Conservation (phyloP, 1,140 invertebrate species). For the Frieseomelitta varia region DNA sequence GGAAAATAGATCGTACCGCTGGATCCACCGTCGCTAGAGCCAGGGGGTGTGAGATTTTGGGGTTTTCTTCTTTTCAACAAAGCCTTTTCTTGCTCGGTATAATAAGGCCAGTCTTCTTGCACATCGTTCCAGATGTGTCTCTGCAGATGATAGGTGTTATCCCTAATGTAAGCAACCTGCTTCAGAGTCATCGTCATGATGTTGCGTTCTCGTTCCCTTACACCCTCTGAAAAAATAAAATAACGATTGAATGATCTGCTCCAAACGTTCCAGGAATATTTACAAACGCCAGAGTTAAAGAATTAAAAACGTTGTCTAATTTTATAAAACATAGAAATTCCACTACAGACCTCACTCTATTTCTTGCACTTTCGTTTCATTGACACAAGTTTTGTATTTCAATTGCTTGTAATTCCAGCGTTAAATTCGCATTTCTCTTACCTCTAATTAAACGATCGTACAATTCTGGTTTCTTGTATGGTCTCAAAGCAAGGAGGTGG, state of each 20-base stretch:
- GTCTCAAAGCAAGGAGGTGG: conserved; percentile 94
- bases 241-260: neutral
- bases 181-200: conserved; percentile 89
- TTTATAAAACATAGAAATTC: no score
- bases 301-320: no score
- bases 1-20: conserved; percentile 81
- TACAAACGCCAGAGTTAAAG: neutral
- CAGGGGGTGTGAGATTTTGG: conserved; percentile 92
- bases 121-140: conserved; percentile 95
- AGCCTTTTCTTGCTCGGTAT: conserved; percentile 93
- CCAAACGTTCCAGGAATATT: neutral
- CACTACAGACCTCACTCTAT: no score
- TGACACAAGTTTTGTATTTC: no score
- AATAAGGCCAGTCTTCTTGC: conserved; percentile 96
- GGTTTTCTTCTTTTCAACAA: conserved; percentile 94
- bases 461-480: conserved; percentile 96
- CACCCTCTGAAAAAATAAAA: conserved; percentile 87
- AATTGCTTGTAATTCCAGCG: no score
- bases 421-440: conserved; percentile 72
- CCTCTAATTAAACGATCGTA: conserved; percentile 90
- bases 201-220: conserved; percentile 91
- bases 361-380: no score
- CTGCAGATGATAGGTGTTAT: conserved; percentile 93
- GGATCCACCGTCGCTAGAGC: conserved; percentile 90
- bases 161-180: conserved; percentile 90